A percentile compares a stretch with the other conserved stretches of the same genome.
These are phyloP conservation scores for Spinus olivaceus DNA, from an alignment of 2,797 vertebrate genomes.

Conservation along the genomic window DNA sequence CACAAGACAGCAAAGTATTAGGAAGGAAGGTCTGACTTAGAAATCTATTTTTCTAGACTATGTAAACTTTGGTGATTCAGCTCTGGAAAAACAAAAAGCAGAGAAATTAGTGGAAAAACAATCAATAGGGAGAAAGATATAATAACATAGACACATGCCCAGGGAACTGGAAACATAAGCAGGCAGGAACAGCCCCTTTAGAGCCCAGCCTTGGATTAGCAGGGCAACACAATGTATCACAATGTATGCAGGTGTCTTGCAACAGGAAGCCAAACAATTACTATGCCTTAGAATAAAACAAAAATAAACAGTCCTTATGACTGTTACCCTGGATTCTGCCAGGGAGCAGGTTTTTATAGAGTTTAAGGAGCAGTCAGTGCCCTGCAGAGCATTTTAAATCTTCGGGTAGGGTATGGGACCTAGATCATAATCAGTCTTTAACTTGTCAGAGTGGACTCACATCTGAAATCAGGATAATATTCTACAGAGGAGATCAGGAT, in stretches of 20 bases:
- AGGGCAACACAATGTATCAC: neutral
- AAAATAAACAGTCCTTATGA: neutral
- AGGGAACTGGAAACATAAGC: neutral
- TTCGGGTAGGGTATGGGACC: neutral
- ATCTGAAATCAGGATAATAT: neutral
- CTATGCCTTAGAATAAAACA: neutral
- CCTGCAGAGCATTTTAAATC: neutral
- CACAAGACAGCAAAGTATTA: neutral
- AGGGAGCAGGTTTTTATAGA: neutral
- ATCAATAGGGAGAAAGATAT: neutral
- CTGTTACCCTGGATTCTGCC: neutral
- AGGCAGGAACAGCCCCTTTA: neutral
- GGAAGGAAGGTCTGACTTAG: neutral
- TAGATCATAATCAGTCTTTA: neutral
- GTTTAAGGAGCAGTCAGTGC: neutral
- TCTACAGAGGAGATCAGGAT: neutral
- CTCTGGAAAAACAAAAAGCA: slow-evolving; percentile 25
- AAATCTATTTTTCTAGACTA: slow-evolving; percentile 7
- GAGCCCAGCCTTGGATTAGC: neutral
- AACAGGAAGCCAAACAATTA: slow-evolving; percentile 19
- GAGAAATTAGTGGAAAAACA: slow-evolving; percentile 13
- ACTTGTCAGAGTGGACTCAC: neutral
- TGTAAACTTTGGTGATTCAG: neutral
- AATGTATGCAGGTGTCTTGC: neutral
- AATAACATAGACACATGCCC: neutral